Conservation (phyloP, 2,888 invertebrate species). For the Kuschelorhynchus macadamiae region DNA sequence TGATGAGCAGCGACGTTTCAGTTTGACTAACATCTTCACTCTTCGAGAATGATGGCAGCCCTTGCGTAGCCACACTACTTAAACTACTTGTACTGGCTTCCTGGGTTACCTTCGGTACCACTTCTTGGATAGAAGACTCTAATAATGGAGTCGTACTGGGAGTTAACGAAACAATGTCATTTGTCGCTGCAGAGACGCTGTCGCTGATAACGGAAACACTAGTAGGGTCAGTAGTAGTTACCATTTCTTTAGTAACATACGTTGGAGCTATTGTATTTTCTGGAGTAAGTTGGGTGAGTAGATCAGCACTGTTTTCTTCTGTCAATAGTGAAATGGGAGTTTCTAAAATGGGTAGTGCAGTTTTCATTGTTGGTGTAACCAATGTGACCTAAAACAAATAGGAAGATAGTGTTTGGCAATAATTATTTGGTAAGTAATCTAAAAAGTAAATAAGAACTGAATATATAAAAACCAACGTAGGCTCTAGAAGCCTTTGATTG, state of each 20-base stretch:
- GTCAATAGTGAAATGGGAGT: constrained; percentile 39
- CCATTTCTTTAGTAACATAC: constrained; percentile 17
- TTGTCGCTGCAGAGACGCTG: constrained; percentile 16
- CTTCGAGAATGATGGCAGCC: constrained; percentile 59
- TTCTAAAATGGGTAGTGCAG: constrained; percentile 42
- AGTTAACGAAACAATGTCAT: constrained; percentile 17
- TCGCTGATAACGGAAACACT: too few species aligned
- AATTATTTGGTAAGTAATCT: too few species aligned
- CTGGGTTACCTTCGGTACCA: constrained; percentile 58
- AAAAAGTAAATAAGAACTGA: too few species aligned
- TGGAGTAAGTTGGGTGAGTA: neutral
- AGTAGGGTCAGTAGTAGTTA: constrained; percentile 20
- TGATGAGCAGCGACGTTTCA: constrained; percentile 1
- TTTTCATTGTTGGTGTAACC: constrained; percentile 56
- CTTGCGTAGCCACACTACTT: constrained; percentile 67
- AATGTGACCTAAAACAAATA: constrained; percentile 48
- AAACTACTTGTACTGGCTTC: constrained; percentile 57
- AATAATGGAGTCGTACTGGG: constrained; percentile 61
- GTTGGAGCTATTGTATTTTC: constrained; percentile 24
- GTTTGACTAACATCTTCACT: constrained; percentile 14
- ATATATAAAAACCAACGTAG: too few species aligned
- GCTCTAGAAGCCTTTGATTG: too few species aligned
- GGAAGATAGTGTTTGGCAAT: too few species aligned
- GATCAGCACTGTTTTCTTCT: constrained; percentile 21
- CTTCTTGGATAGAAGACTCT: constrained; percentile 68